Percentiles rank a stretch among this genome's conserved stretches.
phyloP scores from a whole-genome alignment of 1,140 invertebrate genomes.

The Drosophila paulistorum region DNA sequence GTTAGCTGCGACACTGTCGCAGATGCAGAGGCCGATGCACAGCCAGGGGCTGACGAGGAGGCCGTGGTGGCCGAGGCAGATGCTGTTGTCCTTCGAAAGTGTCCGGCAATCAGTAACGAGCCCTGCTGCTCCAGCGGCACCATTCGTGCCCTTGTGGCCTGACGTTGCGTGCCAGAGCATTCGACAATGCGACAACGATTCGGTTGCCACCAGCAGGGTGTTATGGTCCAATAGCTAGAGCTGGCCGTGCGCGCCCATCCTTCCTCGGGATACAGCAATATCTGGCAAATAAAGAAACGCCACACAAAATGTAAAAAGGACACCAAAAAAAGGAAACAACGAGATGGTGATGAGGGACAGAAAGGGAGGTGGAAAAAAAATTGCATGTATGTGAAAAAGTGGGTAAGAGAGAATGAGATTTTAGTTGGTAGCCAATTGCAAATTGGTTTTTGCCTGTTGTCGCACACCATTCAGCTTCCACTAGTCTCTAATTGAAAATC shows the following conservation, averaged over 20 bases:
- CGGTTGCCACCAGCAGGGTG: conserved; percentile 92
- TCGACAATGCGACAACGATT: conserved; percentile 92
- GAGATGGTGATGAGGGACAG: conserved; percentile 9
- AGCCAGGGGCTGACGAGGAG: conserved; percentile 12
- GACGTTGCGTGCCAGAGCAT: conserved; percentile 91
- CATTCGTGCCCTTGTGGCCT: conserved; percentile 91
- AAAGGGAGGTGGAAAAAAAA: conserved; percentile 19
- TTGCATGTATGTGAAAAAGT: conserved; percentile 5
- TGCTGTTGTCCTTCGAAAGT: conserved; percentile 86
- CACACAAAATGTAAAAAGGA: conserved; percentile 19
- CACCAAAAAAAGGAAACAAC: no score
- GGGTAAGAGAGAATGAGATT: conserved; percentile 36
- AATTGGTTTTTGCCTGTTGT: conserved; percentile 72
- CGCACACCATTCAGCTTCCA: conserved; percentile 32
- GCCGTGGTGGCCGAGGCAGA: conserved; percentile 11
- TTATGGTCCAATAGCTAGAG: conserved; percentile 93
- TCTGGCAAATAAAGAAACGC: conserved; percentile 83
- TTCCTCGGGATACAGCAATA: conserved; percentile 93
- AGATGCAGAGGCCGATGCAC: conserved; percentile 38
- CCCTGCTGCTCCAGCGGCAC: conserved; percentile 88
- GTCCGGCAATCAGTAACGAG: conserved; percentile 91
- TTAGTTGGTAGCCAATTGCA: conserved; percentile 61
- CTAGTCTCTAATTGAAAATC: conserved; percentile 67
- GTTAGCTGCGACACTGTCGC: conserved; percentile 12
- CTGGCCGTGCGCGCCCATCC: conserved; percentile 93